A percentile compares a stretch with the other conserved stretches of the same genome.
These are phyloP conservation scores for Holacanthella duospinosa DNA, from an alignment of 2,888 invertebrate genomes.

Conservation along the genomic window DNA sequence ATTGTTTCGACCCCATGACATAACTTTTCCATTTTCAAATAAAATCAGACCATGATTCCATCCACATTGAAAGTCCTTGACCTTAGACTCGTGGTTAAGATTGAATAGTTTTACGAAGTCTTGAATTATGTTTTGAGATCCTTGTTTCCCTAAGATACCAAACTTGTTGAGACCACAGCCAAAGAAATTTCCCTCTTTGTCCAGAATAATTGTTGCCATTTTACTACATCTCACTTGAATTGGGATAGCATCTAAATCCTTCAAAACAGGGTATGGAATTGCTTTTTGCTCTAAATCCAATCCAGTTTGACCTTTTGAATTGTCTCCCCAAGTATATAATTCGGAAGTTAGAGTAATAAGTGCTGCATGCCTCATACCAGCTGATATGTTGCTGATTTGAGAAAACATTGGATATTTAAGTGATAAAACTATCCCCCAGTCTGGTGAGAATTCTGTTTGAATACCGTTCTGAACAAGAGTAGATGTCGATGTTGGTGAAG, in stretches of 20 bases:
- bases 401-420: background rate
- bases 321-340: conserved; percentile 56
- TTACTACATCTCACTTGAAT: conserved; percentile 65
- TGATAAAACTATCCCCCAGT: background rate
- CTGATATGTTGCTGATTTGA: conserved; percentile 45
- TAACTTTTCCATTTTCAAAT: conserved; percentile 52
- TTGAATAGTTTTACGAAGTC: conserved; percentile 39
- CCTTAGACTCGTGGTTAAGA: conserved; percentile 45
- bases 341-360: conserved; percentile 53
- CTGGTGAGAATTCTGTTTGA: background rate
- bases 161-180: conserved; percentile 76
- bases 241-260: conserved; percentile 46
- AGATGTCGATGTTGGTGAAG: background rate
- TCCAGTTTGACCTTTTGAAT: conserved; percentile 49
- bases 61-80: conserved; percentile 52
- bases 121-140: conserved; percentile 37
- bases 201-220: conserved; percentile 59
- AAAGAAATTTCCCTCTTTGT: conserved; percentile 51
- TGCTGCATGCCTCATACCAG: conserved; percentile 59
- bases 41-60: conserved; percentile 66
- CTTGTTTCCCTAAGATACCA: conserved; percentile 59
- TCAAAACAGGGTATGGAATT: conserved; percentile 43
- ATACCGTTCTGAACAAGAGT: background rate
- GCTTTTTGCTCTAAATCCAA: conserved; percentile 40
- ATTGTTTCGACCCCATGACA: conserved; percentile 68